A percentile compares a stretch with the other conserved stretches of the same genome.
Evolutionary conservation across 2,113 vertebrate genomes (phyloP).

Genomic region (Chinchilla lanigera): DNA sequence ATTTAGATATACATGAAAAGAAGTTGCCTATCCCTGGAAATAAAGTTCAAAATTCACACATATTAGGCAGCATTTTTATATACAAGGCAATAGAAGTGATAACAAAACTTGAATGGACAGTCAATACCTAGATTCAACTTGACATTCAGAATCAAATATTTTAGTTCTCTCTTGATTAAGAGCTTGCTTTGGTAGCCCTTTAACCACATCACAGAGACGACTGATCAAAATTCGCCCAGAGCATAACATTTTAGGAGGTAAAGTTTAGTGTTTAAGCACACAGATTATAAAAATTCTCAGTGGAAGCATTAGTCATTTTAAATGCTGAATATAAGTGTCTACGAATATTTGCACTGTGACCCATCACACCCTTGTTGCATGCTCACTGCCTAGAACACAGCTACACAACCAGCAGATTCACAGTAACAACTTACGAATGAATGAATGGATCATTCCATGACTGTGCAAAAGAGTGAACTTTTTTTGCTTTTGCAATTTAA

Average conservation of each 20-base stretch:
- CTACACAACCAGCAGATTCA: neutral
- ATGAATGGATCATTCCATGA: neutral
- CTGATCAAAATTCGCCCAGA: neutral
- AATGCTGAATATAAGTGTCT: neutral
- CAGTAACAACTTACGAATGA: neutral
- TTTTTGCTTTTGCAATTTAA: neutral
- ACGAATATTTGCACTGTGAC: neutral
- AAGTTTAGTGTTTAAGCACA: neutral
- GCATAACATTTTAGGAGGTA: neutral
- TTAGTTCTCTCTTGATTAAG: neutral
- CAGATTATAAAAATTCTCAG: neutral
- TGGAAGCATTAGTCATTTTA: neutral
- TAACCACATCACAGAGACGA: neutral
- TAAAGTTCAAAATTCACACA: neutral
- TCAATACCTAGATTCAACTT: neutral
- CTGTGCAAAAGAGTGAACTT: neutral
- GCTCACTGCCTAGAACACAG: neutral
- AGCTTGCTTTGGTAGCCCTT: neutral
- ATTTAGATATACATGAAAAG: neutral
- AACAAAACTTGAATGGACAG: neutral
- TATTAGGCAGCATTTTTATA: neutral
- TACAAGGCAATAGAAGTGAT: neutral
- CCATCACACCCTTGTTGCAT: neutral
- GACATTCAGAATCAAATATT: neutral
- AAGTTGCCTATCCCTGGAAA: neutral